Evolutionary conservation across 2,113 vertebrate genomes (phyloP).

Genomic region (Dipodomys ordii): DNA sequence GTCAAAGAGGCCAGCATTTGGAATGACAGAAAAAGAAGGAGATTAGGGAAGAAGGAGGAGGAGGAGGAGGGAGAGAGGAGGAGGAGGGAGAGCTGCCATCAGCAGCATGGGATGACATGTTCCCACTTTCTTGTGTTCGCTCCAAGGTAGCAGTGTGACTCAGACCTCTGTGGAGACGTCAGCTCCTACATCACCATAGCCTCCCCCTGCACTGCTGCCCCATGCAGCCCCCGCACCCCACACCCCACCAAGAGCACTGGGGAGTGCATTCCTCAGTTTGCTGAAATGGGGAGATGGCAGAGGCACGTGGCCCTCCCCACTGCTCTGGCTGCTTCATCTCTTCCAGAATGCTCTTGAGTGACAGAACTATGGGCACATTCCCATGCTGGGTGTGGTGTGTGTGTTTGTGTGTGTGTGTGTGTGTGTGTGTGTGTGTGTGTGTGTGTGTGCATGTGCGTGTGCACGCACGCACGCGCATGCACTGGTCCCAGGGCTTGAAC

Average conservation of each 20-base stretch:
- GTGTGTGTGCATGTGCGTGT: too few species aligned
- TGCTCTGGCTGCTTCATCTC: not conserved
- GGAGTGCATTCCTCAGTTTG: too few species aligned
- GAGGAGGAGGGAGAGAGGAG: not conserved
- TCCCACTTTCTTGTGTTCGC: not conserved
- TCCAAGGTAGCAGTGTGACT: rapidly evolving
- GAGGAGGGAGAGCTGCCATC: not conserved
- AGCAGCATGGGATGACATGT: not conserved
- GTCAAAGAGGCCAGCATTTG: constrained; percentile 32
- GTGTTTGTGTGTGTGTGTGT: too few species aligned
- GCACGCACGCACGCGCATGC: rapidly evolving
- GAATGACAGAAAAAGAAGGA: constrained; percentile 38
- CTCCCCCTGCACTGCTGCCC: not conserved
- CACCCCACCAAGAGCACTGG: not conserved
- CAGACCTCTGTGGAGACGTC: not conserved
- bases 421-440: too few species aligned
- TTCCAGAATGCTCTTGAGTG: rapidly evolving
- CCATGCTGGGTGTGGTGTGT: not conserved
- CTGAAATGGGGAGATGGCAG: not conserved
- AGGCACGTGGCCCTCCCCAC: rapidly evolving
- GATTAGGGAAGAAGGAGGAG: not conserved
- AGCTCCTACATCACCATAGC: not conserved
- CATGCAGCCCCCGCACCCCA: not conserved
- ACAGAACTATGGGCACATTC: rapidly evolving
- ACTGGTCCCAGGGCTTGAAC: too few species aligned